Conservation (phyloP, 1,140 invertebrate species). For the Drosophila grimshawi region DNA sequence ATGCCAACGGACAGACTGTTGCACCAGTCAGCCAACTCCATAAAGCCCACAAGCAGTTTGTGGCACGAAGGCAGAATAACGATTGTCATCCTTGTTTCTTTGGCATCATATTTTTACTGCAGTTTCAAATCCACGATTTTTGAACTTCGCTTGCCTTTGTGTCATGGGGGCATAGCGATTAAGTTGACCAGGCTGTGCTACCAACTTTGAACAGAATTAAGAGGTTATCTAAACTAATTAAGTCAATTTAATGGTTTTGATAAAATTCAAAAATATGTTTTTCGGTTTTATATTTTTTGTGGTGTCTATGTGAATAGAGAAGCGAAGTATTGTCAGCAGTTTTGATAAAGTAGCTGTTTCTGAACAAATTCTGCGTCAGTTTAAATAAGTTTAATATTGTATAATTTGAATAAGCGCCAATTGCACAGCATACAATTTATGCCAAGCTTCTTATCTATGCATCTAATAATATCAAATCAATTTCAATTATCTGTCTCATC, state of each 20-base stretch:
- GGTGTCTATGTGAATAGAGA: no score
- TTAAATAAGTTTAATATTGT: no score
- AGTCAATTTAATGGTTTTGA: no score
- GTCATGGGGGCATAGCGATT: slow-evolving; percentile 11
- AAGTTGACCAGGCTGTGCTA: slow-evolving; percentile 7
- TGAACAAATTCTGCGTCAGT: no score
- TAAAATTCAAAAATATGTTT: no score
- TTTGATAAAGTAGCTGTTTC: no score
- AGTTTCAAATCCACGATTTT: slow-evolving; percentile 33
- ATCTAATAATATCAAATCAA: neutral
- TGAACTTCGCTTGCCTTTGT: slow-evolving; percentile 5
- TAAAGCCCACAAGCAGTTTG: slow-evolving; percentile 22
- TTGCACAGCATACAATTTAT: neutral
- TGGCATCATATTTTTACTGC: slow-evolving; percentile 24
- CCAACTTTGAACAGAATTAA: neutral
- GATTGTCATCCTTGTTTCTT: slow-evolving; percentile 13
- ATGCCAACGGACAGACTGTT: slow-evolving; percentile 53
- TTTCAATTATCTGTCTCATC: neutral
- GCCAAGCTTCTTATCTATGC: no score
- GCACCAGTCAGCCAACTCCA: slow-evolving; percentile 2
- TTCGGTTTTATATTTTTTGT: no score
- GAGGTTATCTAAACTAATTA: neutral
- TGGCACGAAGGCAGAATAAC: slow-evolving; percentile 19
- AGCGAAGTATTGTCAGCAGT: no score
- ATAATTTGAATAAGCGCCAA: no score